A percentile compares a stretch with the other conserved stretches of the same genome.
Evolutionary conservation across 2,797 vertebrate species (phyloP).

Genomic region (Columba guinea): DNA sequence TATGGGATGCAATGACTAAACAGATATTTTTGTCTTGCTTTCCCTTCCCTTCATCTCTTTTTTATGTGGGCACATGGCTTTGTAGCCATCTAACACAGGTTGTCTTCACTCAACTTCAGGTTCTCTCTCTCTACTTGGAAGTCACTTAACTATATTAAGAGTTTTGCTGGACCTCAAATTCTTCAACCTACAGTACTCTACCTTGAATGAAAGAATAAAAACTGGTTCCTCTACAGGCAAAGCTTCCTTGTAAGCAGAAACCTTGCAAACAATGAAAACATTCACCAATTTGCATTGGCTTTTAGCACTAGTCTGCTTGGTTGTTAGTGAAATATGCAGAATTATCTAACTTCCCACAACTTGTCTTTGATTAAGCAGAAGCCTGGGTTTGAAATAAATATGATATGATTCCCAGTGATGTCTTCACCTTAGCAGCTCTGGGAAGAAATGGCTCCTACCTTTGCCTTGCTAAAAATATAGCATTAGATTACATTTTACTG

Average conservation of each 20-base stretch:
- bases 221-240: neutral
- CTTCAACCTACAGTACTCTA: neutral
- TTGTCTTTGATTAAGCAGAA: neutral
- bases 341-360: neutral
- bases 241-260: neutral
- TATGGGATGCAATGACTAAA: neutral
- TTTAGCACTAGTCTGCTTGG: neutral
- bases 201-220: neutral
- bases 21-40: neutral
- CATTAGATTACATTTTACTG: neutral
- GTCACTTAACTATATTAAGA: neutral
- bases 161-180: neutral
- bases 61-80: neutral
- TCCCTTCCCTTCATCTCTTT: neutral
- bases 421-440: neutral
- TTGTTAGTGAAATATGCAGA: neutral
- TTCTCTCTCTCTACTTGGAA: neutral
- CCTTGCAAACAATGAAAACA: neutral
- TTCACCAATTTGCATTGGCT: neutral
- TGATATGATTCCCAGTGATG: neutral
- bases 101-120: neutral
- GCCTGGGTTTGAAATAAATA: neutral
- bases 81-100: neutral
- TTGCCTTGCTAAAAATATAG: neutral
- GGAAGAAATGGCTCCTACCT: neutral